Conservation (phyloP, 2,888 invertebrate species). For the Hyppa rectilinea region DNA sequence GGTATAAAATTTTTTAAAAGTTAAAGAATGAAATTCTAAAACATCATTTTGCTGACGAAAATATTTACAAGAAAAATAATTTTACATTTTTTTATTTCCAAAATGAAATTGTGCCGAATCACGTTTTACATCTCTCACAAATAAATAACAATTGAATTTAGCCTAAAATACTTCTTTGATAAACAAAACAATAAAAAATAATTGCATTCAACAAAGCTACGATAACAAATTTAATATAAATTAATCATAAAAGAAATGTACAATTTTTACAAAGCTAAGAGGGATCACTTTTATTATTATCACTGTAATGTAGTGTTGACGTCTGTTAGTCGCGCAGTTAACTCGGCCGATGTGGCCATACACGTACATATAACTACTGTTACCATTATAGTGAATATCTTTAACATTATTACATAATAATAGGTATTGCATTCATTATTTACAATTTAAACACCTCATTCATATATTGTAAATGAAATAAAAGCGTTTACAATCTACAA, state of each 20-base stretch:
- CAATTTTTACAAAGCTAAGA: constrained; percentile 89
- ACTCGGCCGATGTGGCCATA: constrained; percentile 64
- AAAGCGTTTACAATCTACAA: constrained; percentile 64
- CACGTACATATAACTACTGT: constrained; percentile 68
- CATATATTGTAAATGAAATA: constrained; percentile 60
- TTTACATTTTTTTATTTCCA: constrained; percentile 70
- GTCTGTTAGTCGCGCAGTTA: constrained; percentile 72
- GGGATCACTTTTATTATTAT: constrained; percentile 87
- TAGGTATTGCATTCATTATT: constrained; percentile 69
- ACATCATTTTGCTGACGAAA: constrained; percentile 79
- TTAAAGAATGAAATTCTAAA: constrained; percentile 87
- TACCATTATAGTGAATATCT: constrained; percentile 70
- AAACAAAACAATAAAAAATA: constrained; percentile 91
- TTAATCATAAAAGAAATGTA: constrained; percentile 90
- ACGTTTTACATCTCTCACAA: constrained; percentile 88
- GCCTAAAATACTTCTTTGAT: constrained; percentile 90
- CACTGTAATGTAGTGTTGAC: constrained; percentile 81
- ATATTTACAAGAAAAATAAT: constrained; percentile 86
- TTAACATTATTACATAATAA: constrained; percentile 66
- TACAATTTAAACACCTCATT: constrained; percentile 68
- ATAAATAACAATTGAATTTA: constrained; percentile 91
- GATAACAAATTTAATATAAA: constrained; percentile 91
- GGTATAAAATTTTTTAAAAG: constrained; percentile 88
- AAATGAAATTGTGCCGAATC: constrained; percentile 85
- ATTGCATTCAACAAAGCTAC: constrained; percentile 91